Evolutionary conservation across 1,140 invertebrate genomes (phyloP), one percentile per base, ranked within the genome.

Genomic region (Thrips palmi): DNA sequence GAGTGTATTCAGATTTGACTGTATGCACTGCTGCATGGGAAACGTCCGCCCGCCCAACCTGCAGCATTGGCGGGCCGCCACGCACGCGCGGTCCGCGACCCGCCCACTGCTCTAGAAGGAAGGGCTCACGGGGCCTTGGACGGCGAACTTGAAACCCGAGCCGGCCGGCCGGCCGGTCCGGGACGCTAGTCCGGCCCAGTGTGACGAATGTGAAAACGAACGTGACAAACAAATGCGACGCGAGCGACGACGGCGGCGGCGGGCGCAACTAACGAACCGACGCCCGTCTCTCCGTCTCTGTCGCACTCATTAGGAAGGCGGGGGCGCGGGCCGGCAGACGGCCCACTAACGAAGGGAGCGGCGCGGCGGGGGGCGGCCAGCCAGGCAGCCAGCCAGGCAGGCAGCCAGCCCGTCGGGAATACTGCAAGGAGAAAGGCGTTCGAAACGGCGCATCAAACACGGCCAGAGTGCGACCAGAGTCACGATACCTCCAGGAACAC

Each of bases 301-400:
- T 32, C 41, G 29, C 22, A n/a, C n/a, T n/a, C n/a, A n/a, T n/a
- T n/a, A 30, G 27, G 36, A 28, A 30, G 33, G 47, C 32, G 42
- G 47, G 44, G 55, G 55, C 56, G 54, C 55, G 49, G 49, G 47
- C 49, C 41, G 50, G 48, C 52, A 56, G 51, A 49, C 46, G 47
- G 45, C 50, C 46, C 48, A 51, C 55, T 51, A 49, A 49, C 50
- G 17, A 39, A 29, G 24, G 30, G 21, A 22, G 24, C 23, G 7
- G 17, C n/a, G 19, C 37, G 37, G 40, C 30, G 22, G 14, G 49
- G 25, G 32, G 42, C 30, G 31, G 17, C 47, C 34, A 43, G 47
- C 37, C 39, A 40, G 39, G 39, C 44, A 47, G 39, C 40, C 41
- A 42, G 42, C 46, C 47, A 43, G 44, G n/a, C n/a, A n/a, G n/a